Evolutionary conservation across 23 tunicate species (phyloP).

Genomic region (Halocynthia roretzi): DNA sequence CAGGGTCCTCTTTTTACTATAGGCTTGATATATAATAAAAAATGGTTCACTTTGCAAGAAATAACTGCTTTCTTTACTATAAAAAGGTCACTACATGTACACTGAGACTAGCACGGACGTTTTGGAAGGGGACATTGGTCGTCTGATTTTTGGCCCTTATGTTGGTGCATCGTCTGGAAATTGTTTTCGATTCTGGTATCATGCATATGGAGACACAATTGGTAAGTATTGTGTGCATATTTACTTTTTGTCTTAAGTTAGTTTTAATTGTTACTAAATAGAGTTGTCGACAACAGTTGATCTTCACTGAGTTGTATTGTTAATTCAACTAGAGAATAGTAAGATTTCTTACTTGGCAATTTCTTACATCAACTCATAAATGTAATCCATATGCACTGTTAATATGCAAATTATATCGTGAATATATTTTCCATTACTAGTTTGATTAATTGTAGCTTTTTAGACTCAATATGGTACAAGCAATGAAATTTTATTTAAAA

Average conservation of each 20-base stretch:
- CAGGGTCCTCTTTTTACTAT: background rate
- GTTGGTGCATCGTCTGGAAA: slow-evolving; percentile 10
- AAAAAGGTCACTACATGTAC: slow-evolving; percentile 42
- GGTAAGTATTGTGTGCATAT: slow-evolving; percentile 17
- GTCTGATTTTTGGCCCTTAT: slow-evolving; percentile 15
- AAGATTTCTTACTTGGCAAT: no score
- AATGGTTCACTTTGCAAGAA: background rate
- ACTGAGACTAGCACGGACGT: slow-evolving; percentile 30
- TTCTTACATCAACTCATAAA: no score
- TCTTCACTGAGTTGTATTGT: no score
- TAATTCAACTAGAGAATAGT: no score
- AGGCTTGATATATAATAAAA: no score
- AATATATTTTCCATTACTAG: no score
- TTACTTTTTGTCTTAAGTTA: background rate
- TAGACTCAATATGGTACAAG: no score
- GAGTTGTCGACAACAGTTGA: background rate
- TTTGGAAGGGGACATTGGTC: slow-evolving; percentile 19
- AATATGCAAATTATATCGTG: no score
- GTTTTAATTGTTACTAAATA: background rate
- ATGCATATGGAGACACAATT: slow-evolving; percentile 35
- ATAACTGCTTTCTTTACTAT: background rate
- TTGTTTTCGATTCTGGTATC: slow-evolving; percentile 54
- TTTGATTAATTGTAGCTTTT: no score
- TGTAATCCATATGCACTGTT: no score
- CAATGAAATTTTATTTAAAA: no score